These are phyloP conservation scores for Pygoscelis adeliae DNA, from an alignment of 2,113 vertebrate genomes.

Conservation along the genomic window DNA sequence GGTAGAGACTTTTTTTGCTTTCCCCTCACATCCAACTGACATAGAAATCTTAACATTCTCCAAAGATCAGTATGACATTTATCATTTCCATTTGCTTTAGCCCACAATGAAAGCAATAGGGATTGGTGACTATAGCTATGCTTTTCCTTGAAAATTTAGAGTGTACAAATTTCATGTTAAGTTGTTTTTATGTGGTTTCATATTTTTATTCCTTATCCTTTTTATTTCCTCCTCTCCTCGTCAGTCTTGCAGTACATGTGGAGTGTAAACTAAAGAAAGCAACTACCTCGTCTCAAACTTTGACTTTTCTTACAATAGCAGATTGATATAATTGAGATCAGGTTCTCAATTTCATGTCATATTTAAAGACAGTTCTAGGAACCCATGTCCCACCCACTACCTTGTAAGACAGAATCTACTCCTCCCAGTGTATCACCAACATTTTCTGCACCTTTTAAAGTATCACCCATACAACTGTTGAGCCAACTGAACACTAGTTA, in stretches of 20 bases:
- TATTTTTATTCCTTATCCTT: background rate
- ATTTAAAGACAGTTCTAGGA: background rate
- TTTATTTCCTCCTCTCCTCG: background rate
- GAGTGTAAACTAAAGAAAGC: background rate
- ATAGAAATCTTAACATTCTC: conserved; percentile 21
- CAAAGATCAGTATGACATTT: background rate
- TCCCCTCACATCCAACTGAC: conserved; percentile 33
- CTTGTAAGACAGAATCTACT: background rate
- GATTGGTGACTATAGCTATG: background rate
- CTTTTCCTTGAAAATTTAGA: background rate
- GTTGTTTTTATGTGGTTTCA: background rate
- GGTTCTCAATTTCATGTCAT: background rate
- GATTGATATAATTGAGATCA: background rate
- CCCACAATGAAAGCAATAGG: background rate
- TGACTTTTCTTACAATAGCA: background rate
- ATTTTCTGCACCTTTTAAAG: background rate
- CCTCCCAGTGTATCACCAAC: background rate
- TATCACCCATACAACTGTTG: background rate
- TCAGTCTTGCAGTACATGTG: accelerated
- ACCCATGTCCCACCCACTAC: background rate
- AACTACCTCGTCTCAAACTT: background rate
- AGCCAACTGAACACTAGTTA: background rate
- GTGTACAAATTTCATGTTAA: background rate
- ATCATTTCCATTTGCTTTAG: background rate
- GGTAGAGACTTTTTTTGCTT: conserved; percentile 10